Base-by-base conservation (phyloP, 2,113 vertebrate species). In the Ciconia stormi region DNA sequence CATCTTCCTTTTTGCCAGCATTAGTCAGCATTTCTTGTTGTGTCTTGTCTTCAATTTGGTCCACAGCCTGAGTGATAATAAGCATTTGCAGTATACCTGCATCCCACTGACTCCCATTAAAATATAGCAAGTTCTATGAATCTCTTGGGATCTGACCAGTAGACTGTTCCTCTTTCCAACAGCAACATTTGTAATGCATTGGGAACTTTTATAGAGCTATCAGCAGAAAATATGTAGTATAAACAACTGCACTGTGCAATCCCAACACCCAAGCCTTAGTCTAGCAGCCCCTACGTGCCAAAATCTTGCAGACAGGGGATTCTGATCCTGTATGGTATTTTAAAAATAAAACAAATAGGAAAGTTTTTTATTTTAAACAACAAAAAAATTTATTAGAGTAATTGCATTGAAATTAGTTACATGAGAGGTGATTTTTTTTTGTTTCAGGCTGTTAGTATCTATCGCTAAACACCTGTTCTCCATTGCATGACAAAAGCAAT, bases 21-120 rank as follows among this genome's bases (percentile, higher is more conserved):
- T 88, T 82, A 95, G 44, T 92, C 82, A 92, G 66, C 61, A 77
- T 52, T 90, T 95, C 90, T 80, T 93, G 74, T 76, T 88, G 26
- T 11, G 27, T 86, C 92, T 95, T 93, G 88, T 56, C 62, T 93
- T 90, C 66, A 77, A 61, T 97, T 93, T 77, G 8, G 15, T 82
- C 46, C 56, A 67, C 21, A 86, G 66, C 27, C 85, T 77, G 79
- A 88, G 74, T 46, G 90, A 93, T 82, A 95, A 93, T 92, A 90
- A 83, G 27, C 15, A 9, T 92, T 93, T 71, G 61, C 66, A 63
- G 29, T 55, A 26, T 78, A 78, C 32, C 55, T 74, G 42, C 56
- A 72, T 76, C 88, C 70, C 12, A 79, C 90, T 69, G 82, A 63
- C 53, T 87, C 47, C 52, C 18, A 88, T 91, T 74, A 74, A 93